Evolutionary conservation across 2,888 invertebrate species (phyloP).

Genomic region (Heliothis peltigera): DNA sequence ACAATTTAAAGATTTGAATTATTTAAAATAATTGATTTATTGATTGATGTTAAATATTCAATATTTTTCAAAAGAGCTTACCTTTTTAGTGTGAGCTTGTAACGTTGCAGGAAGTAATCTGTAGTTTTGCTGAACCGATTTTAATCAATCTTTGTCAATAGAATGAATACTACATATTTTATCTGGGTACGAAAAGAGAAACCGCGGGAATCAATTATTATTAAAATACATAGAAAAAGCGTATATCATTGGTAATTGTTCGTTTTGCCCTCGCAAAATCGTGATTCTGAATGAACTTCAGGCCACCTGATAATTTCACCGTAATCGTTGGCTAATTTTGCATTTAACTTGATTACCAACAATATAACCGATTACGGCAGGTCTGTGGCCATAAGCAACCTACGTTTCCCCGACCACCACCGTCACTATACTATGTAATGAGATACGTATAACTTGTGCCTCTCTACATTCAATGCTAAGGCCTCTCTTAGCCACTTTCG

Average conservation of each 20-base stretch:
- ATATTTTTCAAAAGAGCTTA: no score
- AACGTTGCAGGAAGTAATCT: no score
- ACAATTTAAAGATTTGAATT: no score
- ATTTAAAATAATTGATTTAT: no score
- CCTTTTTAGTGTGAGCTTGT: no score
- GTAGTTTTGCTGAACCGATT: no score
- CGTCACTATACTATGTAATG: constrained; percentile 29
- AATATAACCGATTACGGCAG: constrained; percentile 7
- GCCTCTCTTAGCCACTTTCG: constrained; percentile 42
- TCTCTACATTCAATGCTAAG: constrained; percentile 27
- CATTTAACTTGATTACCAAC: not conserved
- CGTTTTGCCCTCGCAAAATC: no score
- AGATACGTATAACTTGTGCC: constrained; percentile 26
- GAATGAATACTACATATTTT: no score
- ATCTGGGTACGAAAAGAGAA: no score
- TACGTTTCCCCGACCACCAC: constrained; percentile 36
- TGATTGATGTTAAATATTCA: no score
- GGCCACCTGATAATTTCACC: not conserved
- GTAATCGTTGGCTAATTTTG: not conserved
- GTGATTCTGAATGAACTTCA: not conserved
- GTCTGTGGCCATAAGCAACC: constrained; percentile 37
- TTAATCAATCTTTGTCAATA: no score
- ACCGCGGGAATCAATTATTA: no score
- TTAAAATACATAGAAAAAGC: not conserved
- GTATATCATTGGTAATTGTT: not conserved